Percentiles rank a stretch among this genome's conserved stretches.
phyloP scores from a whole-genome alignment of 2,888 invertebrate species.

The Nephrotoma appendiculata region DNA sequence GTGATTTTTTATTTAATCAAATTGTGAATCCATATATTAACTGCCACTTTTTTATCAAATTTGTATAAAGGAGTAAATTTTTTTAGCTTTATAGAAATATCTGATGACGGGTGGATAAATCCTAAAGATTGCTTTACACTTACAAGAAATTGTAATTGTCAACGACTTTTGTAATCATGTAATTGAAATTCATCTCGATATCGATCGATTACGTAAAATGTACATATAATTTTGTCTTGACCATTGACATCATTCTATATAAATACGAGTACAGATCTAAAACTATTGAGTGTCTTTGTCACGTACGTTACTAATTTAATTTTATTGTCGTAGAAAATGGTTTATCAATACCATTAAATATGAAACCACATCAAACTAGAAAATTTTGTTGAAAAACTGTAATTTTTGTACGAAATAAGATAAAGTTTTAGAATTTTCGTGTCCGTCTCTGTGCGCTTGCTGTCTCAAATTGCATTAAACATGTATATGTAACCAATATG shows the following conservation, averaged over 20 bases:
- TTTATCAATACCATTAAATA: not conserved
- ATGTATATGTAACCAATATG: not conserved
- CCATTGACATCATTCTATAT: not conserved
- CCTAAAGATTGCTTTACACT: no score
- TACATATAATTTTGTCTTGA: not conserved
- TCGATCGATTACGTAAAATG: not conserved
- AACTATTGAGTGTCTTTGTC: not conserved
- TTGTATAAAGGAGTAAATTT: no score
- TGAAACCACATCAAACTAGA: not conserved
- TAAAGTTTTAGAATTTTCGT: not conserved
- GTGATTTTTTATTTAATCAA: no score
- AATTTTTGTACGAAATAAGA: not conserved
- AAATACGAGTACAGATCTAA: not conserved
- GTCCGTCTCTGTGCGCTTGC: not conserved
- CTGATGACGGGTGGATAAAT: no score
- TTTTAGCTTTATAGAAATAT: no score
- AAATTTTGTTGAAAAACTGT: not conserved
- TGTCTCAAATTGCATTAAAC: not conserved
- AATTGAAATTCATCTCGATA: not conserved
- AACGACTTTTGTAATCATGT: not conserved
- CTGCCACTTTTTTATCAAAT: no score
- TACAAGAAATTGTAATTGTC: no score
- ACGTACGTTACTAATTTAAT: not conserved
- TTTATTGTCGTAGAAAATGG: not conserved
- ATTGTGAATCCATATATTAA: no score